phyloP scores from a whole-genome alignment of 2,113 vertebrate species.

The Gadus chalcogrammus region DNA sequence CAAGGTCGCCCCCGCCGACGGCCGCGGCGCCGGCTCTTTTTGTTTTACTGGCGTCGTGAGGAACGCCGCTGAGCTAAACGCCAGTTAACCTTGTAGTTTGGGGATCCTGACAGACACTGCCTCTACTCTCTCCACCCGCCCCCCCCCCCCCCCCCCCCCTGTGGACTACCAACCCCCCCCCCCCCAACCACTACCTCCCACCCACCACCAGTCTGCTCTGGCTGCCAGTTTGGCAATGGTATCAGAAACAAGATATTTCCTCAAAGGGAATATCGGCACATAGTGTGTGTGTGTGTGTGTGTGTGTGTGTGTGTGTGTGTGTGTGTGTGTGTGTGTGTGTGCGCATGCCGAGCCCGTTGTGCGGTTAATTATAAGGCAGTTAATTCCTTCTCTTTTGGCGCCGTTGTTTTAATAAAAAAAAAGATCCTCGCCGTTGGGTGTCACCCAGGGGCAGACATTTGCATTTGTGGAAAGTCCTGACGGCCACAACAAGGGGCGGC shows the following conservation, averaged over 20 bases:
- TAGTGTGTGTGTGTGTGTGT: too few species aligned
- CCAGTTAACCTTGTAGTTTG: conserved; percentile 60
- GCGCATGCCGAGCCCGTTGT: neutral
- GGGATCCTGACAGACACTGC: conserved; percentile 44
- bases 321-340: too few species aligned
- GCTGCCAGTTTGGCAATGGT: too few species aligned
- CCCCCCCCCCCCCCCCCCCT: neutral
- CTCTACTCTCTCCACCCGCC: neutral
- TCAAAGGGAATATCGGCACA: too few species aligned
- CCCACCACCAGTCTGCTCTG: too few species aligned
- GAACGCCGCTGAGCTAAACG: conserved; percentile 38
- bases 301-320: too few species aligned
- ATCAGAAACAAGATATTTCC: too few species aligned
- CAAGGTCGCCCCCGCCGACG: conserved; percentile 53
- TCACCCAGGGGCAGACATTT: neutral
- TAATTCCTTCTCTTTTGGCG: conserved; percentile 27
- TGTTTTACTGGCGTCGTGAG: conserved; percentile 47
- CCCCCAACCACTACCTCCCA: too few species aligned
- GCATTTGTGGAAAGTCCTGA: conserved; percentile 11
- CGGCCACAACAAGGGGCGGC: conserved; percentile 22
- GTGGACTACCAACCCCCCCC: neutral
- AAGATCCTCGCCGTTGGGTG: neutral
- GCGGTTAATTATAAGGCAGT: conserved; percentile 38
- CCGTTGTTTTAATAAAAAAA: neutral
- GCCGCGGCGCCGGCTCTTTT: conserved; percentile 26